Evolutionary conservation across 2,113 vertebrate species (phyloP), one percentile per base, ranked within the genome.

Genomic region (Jacana jacana): DNA sequence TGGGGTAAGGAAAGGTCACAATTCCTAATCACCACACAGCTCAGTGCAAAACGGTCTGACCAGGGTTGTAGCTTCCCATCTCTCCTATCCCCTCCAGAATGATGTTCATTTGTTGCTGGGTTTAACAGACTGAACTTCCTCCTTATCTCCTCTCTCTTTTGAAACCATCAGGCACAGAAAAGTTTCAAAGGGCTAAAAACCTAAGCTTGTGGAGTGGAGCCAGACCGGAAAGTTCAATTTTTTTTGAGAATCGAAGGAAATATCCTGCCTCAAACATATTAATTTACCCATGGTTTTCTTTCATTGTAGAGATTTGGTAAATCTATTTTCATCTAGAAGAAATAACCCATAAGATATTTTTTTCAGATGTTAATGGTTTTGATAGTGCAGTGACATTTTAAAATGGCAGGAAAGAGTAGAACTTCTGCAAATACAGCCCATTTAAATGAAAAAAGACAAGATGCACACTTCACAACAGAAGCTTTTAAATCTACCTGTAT

Each of bases 341-440:
- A 92, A 70, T 20, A 81, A 79, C 17, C 52, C 18, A 52, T 33
- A 51, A 78, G 61, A 27, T 42, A 33, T 12, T 20, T 81, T 57
- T 42, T 30, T 5, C 42, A 58, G 54, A 55, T 6, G 23, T 48
- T n/a, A 48, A 17, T 15, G 28, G 35, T 75, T 90, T 55, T 71
- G 55, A 60, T 57, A 58, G 33, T 10, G 16, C 54, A 69, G 25
- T 3, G n/a, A 81, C 61, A 61, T 49, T 75, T 65, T n/a, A 10
- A 33, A 75, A 39, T 1, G 27, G 65, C 35, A 93, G 48, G 48
- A 25, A 71, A 83, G 46, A 0, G 10, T 0, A 2, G 66, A 5
- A 37, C 19, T 31, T 90, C 58, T 49, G 33, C 39, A 72, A 76
- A 80, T 2, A 55, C 3, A 42, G 31, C 25, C 81, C 22, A 66